phyloP scores from a whole-genome alignment of 2,888 invertebrate species.

The Brachylomia viminalis region DNA sequence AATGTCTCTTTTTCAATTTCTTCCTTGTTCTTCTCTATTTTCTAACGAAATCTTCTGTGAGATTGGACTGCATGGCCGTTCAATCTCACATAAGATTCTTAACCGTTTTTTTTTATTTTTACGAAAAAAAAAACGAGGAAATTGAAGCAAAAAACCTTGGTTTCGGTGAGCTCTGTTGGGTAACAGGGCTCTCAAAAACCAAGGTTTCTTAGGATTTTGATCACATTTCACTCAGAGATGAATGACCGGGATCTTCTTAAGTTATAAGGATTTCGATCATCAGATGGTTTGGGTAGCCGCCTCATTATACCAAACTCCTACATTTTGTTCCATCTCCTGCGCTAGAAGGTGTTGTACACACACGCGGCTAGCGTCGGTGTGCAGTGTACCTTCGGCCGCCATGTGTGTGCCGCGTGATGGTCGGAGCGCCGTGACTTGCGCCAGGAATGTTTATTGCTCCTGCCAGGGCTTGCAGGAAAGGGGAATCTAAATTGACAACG shows the following conservation, averaged over 20 bases:
- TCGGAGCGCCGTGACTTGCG: conserved; percentile 82
- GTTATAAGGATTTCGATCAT: too few relatives aligned
- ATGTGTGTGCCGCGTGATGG: conserved; percentile 84
- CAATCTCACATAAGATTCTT: too few relatives aligned
- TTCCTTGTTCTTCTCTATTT: not conserved
- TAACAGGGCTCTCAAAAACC: too few relatives aligned
- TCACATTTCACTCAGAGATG: too few relatives aligned
- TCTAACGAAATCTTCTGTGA: not conserved
- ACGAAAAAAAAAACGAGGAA: too few relatives aligned
- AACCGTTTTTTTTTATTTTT: too few relatives aligned
- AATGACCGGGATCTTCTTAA: not conserved
- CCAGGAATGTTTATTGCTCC: conserved; percentile 86
- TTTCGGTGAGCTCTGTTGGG: too few relatives aligned
- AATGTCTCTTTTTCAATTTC: not conserved
- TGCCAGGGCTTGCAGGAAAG: conserved; percentile 68
- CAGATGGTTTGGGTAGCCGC: too few relatives aligned
- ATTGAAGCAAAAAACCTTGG: too few relatives aligned
- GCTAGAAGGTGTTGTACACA: conserved; percentile 71
- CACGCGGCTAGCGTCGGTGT: conserved; percentile 73
- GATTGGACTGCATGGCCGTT: too few relatives aligned
- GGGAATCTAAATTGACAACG: conserved; percentile 53
- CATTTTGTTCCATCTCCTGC: conserved; percentile 57
- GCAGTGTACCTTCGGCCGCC: conserved; percentile 73
- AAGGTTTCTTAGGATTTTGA: too few relatives aligned
- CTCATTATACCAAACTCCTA: not conserved